Evolutionary conservation across 2,888 invertebrate species (phyloP).

Genomic region (Muscina levida): DNA sequence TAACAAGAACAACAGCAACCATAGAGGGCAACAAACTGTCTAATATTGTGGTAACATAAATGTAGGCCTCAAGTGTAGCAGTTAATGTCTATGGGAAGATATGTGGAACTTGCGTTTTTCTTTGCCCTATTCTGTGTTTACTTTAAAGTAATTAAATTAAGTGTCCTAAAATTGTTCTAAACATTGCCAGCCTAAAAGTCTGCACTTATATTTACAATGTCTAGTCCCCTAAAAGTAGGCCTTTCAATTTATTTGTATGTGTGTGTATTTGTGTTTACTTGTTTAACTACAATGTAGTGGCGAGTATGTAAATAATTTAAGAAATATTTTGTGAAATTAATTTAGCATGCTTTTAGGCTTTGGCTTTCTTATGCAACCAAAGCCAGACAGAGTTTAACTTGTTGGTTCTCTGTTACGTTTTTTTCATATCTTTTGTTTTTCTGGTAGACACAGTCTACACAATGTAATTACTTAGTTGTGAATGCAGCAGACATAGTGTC

Average conservation of each 20-base stretch:
- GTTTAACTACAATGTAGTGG: no score
- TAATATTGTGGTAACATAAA: constrained; percentile 45
- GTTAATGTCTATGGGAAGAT: no score
- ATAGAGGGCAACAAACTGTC: background rate
- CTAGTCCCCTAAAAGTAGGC: constrained; percentile 60
- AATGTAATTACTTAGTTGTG: constrained; percentile 51
- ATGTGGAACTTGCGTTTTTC: no score
- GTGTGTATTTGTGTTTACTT: no score
- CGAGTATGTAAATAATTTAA: constrained; percentile 18
- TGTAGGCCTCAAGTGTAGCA: constrained; percentile 56
- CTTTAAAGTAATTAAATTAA: constrained; percentile 36
- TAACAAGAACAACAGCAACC: background rate
- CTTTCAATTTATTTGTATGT: constrained; percentile 30
- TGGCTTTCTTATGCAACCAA: constrained; percentile 20
- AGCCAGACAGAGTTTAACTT: constrained; percentile 43
- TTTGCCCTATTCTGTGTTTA: background rate
- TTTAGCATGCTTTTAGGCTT: constrained; percentile 59
- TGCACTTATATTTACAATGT: constrained; percentile 52
- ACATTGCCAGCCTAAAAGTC: constrained; percentile 1
- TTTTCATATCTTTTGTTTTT: constrained; percentile 3
- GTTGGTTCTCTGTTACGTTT: background rate
- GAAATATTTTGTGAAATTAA: constrained; percentile 49
- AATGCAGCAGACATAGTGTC: constrained; percentile 65
- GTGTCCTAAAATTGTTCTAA: constrained; percentile 41
- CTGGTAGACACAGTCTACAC: background rate